These are phyloP conservation scores for Drosophila dunni DNA, from an alignment of 1,140 invertebrate species.

Conservation along the genomic window DNA sequence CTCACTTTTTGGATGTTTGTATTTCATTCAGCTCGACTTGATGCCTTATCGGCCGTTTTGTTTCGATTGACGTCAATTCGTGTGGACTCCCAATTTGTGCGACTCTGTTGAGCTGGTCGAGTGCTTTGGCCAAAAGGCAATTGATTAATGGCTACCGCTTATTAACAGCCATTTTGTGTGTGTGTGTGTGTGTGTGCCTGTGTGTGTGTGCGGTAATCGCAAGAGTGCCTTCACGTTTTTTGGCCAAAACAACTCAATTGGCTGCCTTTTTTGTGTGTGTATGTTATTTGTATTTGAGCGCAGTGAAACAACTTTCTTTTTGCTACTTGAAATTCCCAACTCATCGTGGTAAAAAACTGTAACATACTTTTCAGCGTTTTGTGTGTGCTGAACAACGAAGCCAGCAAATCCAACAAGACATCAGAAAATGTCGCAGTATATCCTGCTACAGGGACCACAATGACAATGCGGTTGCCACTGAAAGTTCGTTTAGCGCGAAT, in stretches of 20 bases:
- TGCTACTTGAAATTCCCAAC: constrained; percentile 54
- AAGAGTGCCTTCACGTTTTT: constrained; percentile 20
- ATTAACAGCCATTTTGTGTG: constrained; percentile 57
- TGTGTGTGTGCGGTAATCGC: background rate
- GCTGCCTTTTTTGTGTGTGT: background rate
- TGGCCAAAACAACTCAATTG: constrained; percentile 44
- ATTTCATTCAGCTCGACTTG: constrained; percentile 31
- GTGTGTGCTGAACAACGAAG: constrained; percentile 41
- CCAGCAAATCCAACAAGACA: constrained; percentile 41
- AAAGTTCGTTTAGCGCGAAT: constrained; percentile 51
- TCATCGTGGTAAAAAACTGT: constrained; percentile 42
- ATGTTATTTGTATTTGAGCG: constrained; percentile 12
- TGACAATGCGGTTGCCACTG: constrained; percentile 27
- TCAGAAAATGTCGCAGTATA: constrained; percentile 46
- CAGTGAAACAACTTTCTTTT: constrained; percentile 12
- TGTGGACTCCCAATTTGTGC: constrained; percentile 25
- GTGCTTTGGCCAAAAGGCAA: constrained; percentile 31
- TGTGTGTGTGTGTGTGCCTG: background rate
- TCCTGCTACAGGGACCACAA: constrained; percentile 17
- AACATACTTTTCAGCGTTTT: constrained; percentile 56
- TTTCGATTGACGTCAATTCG: constrained; percentile 61
- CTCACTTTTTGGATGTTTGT: constrained; percentile 25
- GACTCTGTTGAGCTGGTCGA: constrained; percentile 18
- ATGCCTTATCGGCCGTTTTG: constrained; percentile 35
- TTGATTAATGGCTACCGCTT: constrained; percentile 69